These are phyloP conservation scores for Pagrus major DNA, from an alignment of 2,113 vertebrate species.

Conservation along the genomic window DNA sequence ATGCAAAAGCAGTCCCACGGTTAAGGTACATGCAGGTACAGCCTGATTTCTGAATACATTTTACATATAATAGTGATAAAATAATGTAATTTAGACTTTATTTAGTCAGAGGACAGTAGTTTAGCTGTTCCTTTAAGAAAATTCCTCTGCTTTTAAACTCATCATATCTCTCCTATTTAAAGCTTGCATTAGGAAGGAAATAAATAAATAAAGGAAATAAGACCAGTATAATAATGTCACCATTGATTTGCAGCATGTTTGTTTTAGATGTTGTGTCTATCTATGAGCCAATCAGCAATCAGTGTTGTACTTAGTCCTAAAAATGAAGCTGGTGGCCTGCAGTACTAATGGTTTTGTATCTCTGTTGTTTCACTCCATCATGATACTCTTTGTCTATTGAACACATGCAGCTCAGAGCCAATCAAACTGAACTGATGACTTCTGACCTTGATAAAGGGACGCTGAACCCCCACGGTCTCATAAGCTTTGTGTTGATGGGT, in stretches of 20 bases:
- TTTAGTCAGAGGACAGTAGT: too few relatives aligned
- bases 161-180: too few relatives aligned
- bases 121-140: too few relatives aligned
- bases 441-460: conserved; percentile 85
- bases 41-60: too few relatives aligned
- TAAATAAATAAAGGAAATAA: neutral
- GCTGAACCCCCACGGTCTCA: conserved; percentile 78
- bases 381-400: conserved; percentile 65
- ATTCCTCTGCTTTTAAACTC: too few relatives aligned
- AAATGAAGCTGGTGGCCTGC: neutral
- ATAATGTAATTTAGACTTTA: too few relatives aligned
- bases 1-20: too few relatives aligned
- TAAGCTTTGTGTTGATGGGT: conserved; percentile 80
- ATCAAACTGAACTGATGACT: conserved; percentile 79
- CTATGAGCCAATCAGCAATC: neutral
- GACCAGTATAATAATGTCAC: neutral
- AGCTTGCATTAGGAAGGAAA: neutral
- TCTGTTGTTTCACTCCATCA: conserved; percentile 42
- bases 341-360: neutral
- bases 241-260: neutral
- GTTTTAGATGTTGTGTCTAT: neutral
- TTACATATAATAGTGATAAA: too few relatives aligned
- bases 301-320: neutral
- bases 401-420: conserved; percentile 60
- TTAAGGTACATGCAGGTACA: too few relatives aligned